Base-by-base conservation (phyloP, 2,888 invertebrate species). In the Acanthoscelides obtectus region DNA sequence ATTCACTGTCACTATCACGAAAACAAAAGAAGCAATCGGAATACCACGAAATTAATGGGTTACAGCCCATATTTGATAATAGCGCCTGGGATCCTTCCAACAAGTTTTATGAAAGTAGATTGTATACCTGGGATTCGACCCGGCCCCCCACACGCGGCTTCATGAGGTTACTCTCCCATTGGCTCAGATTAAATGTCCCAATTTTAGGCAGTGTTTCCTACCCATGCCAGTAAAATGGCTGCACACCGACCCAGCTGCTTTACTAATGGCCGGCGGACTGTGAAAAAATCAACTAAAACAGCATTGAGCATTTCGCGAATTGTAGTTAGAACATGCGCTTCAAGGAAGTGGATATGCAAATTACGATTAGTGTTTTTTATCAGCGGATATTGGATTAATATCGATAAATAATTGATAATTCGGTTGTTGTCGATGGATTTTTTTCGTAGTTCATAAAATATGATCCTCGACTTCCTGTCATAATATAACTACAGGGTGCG, bases 121-220 rank as follows among this genome's bases (percentile, higher is more conserved):
- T 25, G 63, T 77, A 76, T 79, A 80, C 77, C 80, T 78, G 79
- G 69, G 71, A 71, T 71, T 73, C 45, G 19, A 65, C 64, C 66
- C 73, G 72, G 68, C 82, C 83, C 82, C 80, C 81, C 82, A 78
- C 79, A 77, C 76, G 78, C 78, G 79, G 77, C 75, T 12, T n/a
- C 17, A 22, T 20, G 66, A 66, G 66, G 66, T 66, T 20, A 66
- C 21, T 20, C 22, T 66, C 45, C 82, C 75, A 85, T 85, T 85
- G 85, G 84, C 78, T 77, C 78, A 67, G 71, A 74, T 76, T 64
- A 71, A 71, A 73, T 74, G 76, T 71, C 69, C 72, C 74, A 75
- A 73, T 76, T 75, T 72, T 71, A 72, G 74, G 73, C 72, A 70
- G 74, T 70, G 72, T 73, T 73, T 73, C 71, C 73, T 71, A 76